Conservation (phyloP, 1,140 invertebrate genomes). For the Caenorhabditis briggsae region DNA sequence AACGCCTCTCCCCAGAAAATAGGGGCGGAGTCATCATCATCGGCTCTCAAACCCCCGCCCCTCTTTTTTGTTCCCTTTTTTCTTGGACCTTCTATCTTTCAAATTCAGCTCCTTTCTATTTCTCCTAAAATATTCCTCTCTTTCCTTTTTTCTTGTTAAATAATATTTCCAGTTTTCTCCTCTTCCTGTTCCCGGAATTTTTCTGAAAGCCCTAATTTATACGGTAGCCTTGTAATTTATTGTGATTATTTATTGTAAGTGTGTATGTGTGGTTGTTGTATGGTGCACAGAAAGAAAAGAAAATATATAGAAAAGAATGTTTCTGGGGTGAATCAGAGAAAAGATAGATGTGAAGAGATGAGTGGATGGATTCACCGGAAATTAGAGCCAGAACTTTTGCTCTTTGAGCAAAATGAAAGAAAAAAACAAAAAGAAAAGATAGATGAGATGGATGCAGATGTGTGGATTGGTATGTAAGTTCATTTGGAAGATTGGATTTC, state of each 20-base stretch:
- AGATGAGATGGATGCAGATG: constrained; percentile 39
- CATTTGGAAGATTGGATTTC: neutral
- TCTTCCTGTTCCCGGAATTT: neutral
- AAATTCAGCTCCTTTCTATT: neutral
- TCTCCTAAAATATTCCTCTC: neutral
- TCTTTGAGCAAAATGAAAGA: neutral
- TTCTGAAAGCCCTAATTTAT: neutral
- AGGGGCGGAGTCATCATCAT: constrained; percentile 22
- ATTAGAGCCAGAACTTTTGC: constrained; percentile 21
- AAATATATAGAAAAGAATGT: neutral
- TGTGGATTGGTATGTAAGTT: neutral
- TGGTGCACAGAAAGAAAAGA: neutral
- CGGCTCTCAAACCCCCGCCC: neutral
- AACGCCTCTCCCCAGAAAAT: neutral
- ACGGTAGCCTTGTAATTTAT: constrained; percentile 19
- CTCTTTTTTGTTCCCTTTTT: constrained; percentile 19
- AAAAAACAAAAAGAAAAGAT: neutral
- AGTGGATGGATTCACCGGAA: constrained; percentile 10
- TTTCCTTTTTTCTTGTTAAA: constrained; percentile 12
- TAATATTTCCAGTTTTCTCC: neutral
- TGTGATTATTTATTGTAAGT: constrained; percentile 40
- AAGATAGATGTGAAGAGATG: neutral
- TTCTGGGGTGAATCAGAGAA: constrained; percentile 38
- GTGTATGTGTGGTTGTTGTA: constrained; percentile 1
- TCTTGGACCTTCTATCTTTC: constrained; percentile 4